These are phyloP conservation scores for Chaetodon trifasciatus DNA, from an alignment of 2,797 vertebrate genomes.

Conservation along the genomic window DNA sequence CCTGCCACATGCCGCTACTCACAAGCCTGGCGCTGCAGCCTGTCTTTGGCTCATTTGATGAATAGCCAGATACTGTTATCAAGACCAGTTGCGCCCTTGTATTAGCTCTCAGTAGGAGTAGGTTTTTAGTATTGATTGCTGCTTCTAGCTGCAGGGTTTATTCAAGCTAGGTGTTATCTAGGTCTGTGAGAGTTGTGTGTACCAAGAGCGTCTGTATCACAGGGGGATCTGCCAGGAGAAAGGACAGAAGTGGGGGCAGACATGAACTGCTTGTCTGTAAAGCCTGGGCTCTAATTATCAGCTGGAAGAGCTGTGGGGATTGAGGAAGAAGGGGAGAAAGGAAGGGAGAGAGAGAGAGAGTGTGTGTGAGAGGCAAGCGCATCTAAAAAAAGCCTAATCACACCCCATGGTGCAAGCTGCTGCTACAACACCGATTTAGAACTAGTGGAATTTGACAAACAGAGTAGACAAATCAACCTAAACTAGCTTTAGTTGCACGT, in stretches of 20 bases:
- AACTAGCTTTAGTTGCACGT: slow-evolving; percentile 8
- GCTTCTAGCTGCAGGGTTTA: slow-evolving; percentile 1
- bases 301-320: slow-evolving; percentile 48
- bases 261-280: slow-evolving; percentile 47
- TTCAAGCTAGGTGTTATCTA: slow-evolving; percentile 21
- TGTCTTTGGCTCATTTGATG: slow-evolving; percentile 35
- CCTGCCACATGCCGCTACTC: slow-evolving; percentile 67
- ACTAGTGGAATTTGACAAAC: slow-evolving; percentile 62
- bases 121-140: not conserved
- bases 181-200: slow-evolving; percentile 29
- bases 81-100: not conserved
- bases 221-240: slow-evolving; percentile 42
- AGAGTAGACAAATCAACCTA: slow-evolving; percentile 14
- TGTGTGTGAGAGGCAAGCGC: slow-evolving; percentile 29
- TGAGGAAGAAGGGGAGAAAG: slow-evolving; percentile 29
- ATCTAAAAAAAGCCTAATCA: slow-evolving; percentile 72
- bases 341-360: slow-evolving; percentile 9
- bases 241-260: slow-evolving; percentile 36
- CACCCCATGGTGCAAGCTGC: slow-evolving; percentile 66
- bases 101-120: not conserved
- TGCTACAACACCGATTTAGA: slow-evolving; percentile 60
- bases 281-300: slow-evolving; percentile 73
- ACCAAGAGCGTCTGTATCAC: slow-evolving; percentile 45
- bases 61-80: slow-evolving; percentile 21
- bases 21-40: slow-evolving; percentile 39